Evolutionary conservation across 2,888 invertebrate species (phyloP).

Genomic region (Seira musarum): DNA sequence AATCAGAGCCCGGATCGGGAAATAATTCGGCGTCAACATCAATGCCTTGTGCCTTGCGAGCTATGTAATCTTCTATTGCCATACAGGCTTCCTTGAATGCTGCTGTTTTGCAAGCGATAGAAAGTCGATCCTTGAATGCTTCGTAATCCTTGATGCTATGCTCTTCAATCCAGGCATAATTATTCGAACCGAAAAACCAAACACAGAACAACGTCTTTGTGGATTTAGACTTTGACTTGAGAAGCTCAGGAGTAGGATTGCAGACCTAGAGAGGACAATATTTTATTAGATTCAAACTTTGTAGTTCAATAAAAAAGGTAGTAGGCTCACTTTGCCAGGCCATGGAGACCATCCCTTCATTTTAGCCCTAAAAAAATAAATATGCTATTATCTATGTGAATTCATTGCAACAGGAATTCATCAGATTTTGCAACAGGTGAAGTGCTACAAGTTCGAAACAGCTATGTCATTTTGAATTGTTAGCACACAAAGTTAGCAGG

Average conservation of each 20-base stretch:
- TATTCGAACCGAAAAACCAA: conserved; percentile 95
- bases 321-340: conserved; percentile 87
- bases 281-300: not conserved
- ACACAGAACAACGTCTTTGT: conserved; percentile 88
- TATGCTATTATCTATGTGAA: not conserved
- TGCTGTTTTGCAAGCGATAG: conserved; percentile 82
- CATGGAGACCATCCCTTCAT: conserved; percentile 98
- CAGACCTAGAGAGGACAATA: conserved; percentile 35
- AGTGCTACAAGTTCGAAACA: not conserved
- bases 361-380: conserved; percentile 87
- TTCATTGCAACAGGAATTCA: not conserved
- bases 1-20: not conserved
- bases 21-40: conserved; percentile 56
- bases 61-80: conserved; percentile 85
- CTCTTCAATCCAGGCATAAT: conserved; percentile 93
- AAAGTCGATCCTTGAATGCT: conserved; percentile 84
- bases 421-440: not conserved
- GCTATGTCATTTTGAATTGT: not conserved
- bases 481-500: not conserved
- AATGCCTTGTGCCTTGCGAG: conserved; percentile 60
- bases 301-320: too few relatives aligned
- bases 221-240: conserved; percentile 74
- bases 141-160: conserved; percentile 86
- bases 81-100: conserved; percentile 85
- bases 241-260: conserved; percentile 33